A percentile compares a stretch with the other conserved stretches of the same genome.
phyloP scores from a whole-genome alignment of 2,888 invertebrate species.

The Pogonocherus hispidulus region DNA sequence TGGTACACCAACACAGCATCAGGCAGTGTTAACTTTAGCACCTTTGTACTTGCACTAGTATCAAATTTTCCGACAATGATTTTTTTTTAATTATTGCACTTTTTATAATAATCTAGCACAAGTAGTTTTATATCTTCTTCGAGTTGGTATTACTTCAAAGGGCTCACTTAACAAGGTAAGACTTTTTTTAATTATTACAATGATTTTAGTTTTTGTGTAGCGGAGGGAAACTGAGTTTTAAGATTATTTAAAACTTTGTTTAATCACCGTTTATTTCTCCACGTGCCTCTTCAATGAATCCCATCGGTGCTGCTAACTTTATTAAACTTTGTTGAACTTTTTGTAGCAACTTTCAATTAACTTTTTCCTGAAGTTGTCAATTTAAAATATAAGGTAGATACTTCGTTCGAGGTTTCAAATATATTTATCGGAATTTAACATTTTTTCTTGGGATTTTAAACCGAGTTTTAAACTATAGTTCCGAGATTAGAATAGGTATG shows the following conservation, averaged over 20 bases:
- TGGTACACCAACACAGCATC: slow-evolving; percentile 50
- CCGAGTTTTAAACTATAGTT: not conserved
- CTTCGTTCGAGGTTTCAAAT: not conserved
- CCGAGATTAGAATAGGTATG: not conserved
- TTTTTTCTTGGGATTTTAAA: not conserved
- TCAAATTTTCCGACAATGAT: slow-evolving; percentile 30
- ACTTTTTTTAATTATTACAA: not conserved
- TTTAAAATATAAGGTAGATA: not conserved
- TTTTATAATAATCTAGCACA: slow-evolving; percentile 41
- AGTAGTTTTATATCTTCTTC: slow-evolving; percentile 41
- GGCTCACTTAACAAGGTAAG: slow-evolving; percentile 33
- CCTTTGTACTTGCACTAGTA: slow-evolving; percentile 32
- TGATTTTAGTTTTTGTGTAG: not conserved
- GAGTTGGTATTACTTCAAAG: slow-evolving; percentile 1
- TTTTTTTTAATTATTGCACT: slow-evolving; percentile 38
- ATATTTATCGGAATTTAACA: not conserved
- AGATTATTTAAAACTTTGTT: not conserved
- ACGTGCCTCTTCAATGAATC: not conserved
- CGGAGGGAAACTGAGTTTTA: too few species aligned
- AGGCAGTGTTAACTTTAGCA: slow-evolving; percentile 38
- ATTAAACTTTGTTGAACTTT: slow-evolving; percentile 7
- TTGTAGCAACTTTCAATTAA: slow-evolving; percentile 8
- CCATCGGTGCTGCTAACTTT: not conserved
- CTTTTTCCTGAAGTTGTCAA: not conserved
- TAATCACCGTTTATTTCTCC: not conserved